These are phyloP conservation scores for Synanthedon andrenaeformis DNA, from an alignment of 2,888 invertebrate genomes.

Conservation along the genomic window DNA sequence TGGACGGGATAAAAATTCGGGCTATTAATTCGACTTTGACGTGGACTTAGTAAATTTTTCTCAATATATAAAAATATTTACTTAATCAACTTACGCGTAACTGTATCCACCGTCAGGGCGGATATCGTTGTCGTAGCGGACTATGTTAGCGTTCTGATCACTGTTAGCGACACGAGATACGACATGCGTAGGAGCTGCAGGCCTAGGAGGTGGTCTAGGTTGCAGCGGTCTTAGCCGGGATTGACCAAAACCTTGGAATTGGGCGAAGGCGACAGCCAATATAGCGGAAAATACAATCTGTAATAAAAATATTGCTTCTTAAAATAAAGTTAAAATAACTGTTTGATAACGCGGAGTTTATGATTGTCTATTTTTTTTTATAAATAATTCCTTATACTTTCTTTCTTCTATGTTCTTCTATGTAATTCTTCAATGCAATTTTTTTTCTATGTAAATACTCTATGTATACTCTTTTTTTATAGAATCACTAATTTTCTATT, in stretches of 20 bases:
- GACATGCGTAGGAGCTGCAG: conserved; percentile 1
- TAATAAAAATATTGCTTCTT: not conserved
- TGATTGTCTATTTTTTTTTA: too few species aligned
- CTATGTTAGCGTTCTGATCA: conserved; percentile 34
- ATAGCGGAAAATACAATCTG: conserved; percentile 30
- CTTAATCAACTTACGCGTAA: conserved; percentile 44
- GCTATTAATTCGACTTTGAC: too few species aligned
- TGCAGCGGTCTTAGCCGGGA: conserved; percentile 11
- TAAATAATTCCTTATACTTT: too few species aligned
- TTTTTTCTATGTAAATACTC: too few species aligned
- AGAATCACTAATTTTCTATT: too few species aligned
- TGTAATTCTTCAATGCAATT: too few species aligned
- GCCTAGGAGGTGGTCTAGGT: conserved; percentile 23
- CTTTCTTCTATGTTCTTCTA: too few species aligned
- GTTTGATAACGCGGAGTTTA: too few species aligned
- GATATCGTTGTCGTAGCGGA: conserved; percentile 45
- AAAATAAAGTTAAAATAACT: not conserved
- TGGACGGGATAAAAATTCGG: too few species aligned
- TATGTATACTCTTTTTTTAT: too few species aligned
- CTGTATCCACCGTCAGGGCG: conserved; percentile 59
- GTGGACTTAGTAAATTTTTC: too few species aligned
- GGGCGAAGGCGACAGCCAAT: conserved; percentile 39
- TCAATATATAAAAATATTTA: too few species aligned
- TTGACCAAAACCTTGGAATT: conserved; percentile 14
- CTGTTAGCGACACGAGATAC: conserved; percentile 12